phyloP scores from a whole-genome alignment of 2,888 invertebrate genomes.

The Pterostichus niger region DNA sequence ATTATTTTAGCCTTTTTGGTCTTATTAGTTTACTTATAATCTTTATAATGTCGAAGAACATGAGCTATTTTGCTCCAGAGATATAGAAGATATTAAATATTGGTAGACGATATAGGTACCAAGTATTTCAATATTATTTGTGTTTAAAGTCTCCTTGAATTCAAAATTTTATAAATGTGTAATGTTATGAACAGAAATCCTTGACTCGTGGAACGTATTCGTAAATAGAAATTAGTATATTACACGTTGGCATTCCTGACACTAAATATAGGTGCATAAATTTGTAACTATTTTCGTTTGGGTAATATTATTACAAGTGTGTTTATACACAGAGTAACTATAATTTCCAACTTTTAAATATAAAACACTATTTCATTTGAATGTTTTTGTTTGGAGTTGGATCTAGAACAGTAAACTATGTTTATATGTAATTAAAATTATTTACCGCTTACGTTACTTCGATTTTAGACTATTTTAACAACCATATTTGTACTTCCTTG shows the following conservation, averaged over 20 bases:
- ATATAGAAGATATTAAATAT: conserved; percentile 3
- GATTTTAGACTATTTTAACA: conserved; percentile 11
- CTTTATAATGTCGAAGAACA: not conserved
- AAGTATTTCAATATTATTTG: not conserved
- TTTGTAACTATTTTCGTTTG: conserved; percentile 16
- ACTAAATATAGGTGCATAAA: conserved; percentile 45
- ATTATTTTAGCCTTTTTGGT: conserved; percentile 18
- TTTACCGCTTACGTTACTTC: conserved; percentile 24
- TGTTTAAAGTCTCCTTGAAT: not conserved
- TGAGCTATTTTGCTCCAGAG: not conserved
- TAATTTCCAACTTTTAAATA: conserved; percentile 22
- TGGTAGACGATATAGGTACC: not conserved
- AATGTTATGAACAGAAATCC: too few relatives aligned
- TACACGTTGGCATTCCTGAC: conserved; percentile 35
- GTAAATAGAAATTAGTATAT: not conserved
- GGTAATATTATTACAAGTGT: conserved; percentile 47
- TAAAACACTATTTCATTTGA: conserved; percentile 44
- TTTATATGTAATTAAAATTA: conserved; percentile 36
- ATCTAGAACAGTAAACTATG: conserved; percentile 35
- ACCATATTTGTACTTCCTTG: too few relatives aligned
- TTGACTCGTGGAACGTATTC: not conserved
- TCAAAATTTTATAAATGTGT: not conserved
- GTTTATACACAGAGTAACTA: conserved; percentile 48
- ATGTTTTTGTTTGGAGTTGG: conserved; percentile 40
- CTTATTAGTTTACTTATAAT: conserved; percentile 27